Conservation (phyloP, 2,888 invertebrate genomes). For the Erynnis tages region DNA sequence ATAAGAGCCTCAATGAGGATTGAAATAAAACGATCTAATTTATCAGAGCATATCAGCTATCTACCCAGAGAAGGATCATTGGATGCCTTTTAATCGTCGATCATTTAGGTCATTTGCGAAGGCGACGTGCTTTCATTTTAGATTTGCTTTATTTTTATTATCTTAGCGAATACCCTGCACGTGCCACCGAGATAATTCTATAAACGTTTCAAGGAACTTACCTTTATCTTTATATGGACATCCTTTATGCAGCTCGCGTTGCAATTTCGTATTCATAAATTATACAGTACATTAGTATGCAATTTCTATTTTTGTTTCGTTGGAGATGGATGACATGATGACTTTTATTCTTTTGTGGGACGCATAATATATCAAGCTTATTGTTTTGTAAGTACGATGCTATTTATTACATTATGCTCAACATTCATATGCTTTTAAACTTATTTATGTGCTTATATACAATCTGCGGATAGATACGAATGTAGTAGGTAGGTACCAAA, state of each 20-base stretch:
- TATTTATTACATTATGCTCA: constrained; percentile 14
- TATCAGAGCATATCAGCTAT: constrained; percentile 8
- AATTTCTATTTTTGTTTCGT: constrained; percentile 27
- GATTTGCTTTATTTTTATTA: constrained; percentile 19
- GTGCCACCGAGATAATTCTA: constrained; percentile 27
- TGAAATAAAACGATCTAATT: constrained; percentile 10
- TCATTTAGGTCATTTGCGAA: constrained; percentile 21
- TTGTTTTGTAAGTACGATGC: constrained; percentile 16
- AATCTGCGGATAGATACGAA: too few relatives aligned
- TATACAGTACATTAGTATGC: constrained; percentile 27
- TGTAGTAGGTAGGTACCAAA: too few relatives aligned
- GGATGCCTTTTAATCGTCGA: constrained; percentile 22
- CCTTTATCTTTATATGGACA: constrained; percentile 26
- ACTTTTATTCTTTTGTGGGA: constrained; percentile 15
- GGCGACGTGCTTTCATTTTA: constrained; percentile 21
- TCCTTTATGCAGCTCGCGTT: constrained; percentile 26
- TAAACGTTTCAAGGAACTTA: constrained; percentile 26
- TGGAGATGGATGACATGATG: constrained; percentile 26
- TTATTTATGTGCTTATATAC: constrained; percentile 14
- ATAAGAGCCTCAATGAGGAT: background rate
- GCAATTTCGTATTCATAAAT: constrained; percentile 28
- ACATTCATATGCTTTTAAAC: constrained; percentile 21
- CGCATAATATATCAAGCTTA: constrained; percentile 24
- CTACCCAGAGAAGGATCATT: constrained; percentile 9
- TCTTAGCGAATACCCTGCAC: constrained; percentile 17